Base-by-base conservation (phyloP, 2,113 vertebrate species). In the Neogobius melanostomus region DNA sequence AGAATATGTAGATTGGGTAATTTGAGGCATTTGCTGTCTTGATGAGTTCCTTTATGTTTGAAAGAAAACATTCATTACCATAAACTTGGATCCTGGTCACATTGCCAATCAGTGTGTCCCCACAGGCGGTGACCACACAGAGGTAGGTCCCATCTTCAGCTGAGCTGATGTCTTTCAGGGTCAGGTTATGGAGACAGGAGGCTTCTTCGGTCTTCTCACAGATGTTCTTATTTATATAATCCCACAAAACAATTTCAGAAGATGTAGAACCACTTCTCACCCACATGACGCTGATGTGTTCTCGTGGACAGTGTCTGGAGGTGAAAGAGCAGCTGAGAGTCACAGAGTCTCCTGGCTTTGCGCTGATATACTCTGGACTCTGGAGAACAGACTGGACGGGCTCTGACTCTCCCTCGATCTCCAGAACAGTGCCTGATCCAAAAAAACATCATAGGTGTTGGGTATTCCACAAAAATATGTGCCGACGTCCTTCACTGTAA, bases 341-440 rank as follows among this genome's bases (percentile, higher is more conserved):
- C 56, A 59, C 56, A 42, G 56, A 59, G 56, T 42, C 56, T 59
- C 56, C 56, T 42, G 28, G 56, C 28, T 59, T 11, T 28, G 42
- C 64, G 57, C 0, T 45, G 11, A 28, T 6, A 68, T 60, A 68
- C 7, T 71, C 64, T 50, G 68, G 43, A 15, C 48, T 68, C 57
- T 75, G 71, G 56, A 72, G 10, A 11, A 42, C 56, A 59, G 56
- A 42, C 56, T 59, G 56, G 11, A 59, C 12, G 11, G 28, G 11
- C 45, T 49, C 69, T 75, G 66, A 80, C 5, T 80, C 74, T 0
- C 66, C 69, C 44, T 14, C 12, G 43, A 47, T 59, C 49, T 72
- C 16, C 60, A 44, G 9, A 11, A 64, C 69, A 59, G 28, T 59
- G 11, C 56, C 56, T 7, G 56, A 14, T 59, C 56, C 56, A 59